Base-by-base conservation (phyloP, 2,888 invertebrate genomes). In the Thecocarcelia acutangulata region DNA sequence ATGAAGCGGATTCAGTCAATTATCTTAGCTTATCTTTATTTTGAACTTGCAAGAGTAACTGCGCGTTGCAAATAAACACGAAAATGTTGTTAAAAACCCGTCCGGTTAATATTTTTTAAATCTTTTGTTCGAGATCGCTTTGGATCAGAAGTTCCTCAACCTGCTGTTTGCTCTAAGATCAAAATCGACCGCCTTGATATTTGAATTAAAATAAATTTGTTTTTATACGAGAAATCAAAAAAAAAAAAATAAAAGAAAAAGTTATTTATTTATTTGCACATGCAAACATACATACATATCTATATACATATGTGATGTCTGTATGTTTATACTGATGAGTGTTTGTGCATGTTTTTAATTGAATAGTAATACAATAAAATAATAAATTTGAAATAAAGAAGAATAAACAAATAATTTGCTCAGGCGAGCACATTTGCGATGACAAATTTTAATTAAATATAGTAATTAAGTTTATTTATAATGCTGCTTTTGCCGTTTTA, bases 391-490 rank as follows among this genome's bases (percentile, higher is more conserved):
- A 13, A 44, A 69, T 24, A n/a, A 52, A 40, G 42, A n/a, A 37
- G 2, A 37, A 5, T n/a, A 46, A 70, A 33, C 33, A 33, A 33
- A 33, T 33, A 33, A 33, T 9, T 9, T 33, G 33, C 8, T 5
- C 4, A 40, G 9, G 8, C 13, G 15, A n/a, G 33, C 4, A 68
- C 48, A 24, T 59, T 24, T 28, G 21, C 48, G 64, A 64, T 74
- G 74, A 74, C 63, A 64, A 56, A 64, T 64, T 64, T 64, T 21
- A 74, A 64, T 74, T 73, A 73, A 73, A 73, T 56, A 64, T 46
- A 73, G 37, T 54, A 64, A 73, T 73, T 74, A 64, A 74, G 13
- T 74, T 21, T 40, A 15, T 66, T 56, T 54, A 15, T 48, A 46
- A 46, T 17, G 13, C 13, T 40, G 37, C 3, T 64, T 19, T 37